Conservation (phyloP, 35 echinoderm and acorn worm species). For the Apostichopus parvimensis region DNA sequence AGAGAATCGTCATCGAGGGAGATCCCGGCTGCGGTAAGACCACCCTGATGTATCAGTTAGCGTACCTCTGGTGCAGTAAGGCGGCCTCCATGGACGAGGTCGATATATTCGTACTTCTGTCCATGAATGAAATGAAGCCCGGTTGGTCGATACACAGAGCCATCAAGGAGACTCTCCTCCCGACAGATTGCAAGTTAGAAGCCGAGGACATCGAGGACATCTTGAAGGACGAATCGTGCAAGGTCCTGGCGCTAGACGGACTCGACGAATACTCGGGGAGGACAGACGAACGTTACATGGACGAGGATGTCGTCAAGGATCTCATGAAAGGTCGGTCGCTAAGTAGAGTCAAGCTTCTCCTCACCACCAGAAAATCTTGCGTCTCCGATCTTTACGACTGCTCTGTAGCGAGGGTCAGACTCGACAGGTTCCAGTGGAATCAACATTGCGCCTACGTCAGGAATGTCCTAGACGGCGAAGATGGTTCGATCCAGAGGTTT, state of each 20-base stretch:
- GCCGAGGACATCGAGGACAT: neutral
- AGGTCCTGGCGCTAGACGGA: neutral
- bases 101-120: neutral
- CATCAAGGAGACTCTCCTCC: neutral
- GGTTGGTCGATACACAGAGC: neutral
- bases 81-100: neutral
- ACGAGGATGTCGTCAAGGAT: neutral
- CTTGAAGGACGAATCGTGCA: neutral
- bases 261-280: neutral
- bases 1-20: slow-evolving; percentile 5
- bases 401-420: neutral
- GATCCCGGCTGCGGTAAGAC: slow-evolving; percentile 18
- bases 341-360: neutral
- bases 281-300: neutral
- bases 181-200: neutral
- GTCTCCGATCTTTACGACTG: slow-evolving; percentile 4
- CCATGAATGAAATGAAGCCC: neutral
- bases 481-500: neutral
- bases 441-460: neutral
- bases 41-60: neutral
- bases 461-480: neutral
- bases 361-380: slow-evolving; percentile 1
- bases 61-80: neutral
- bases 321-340: neutral
- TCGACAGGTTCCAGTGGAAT: neutral